These are phyloP conservation scores for Galeopterus variegatus DNA, from an alignment of 2,113 vertebrate genomes.

Conservation along the genomic window DNA sequence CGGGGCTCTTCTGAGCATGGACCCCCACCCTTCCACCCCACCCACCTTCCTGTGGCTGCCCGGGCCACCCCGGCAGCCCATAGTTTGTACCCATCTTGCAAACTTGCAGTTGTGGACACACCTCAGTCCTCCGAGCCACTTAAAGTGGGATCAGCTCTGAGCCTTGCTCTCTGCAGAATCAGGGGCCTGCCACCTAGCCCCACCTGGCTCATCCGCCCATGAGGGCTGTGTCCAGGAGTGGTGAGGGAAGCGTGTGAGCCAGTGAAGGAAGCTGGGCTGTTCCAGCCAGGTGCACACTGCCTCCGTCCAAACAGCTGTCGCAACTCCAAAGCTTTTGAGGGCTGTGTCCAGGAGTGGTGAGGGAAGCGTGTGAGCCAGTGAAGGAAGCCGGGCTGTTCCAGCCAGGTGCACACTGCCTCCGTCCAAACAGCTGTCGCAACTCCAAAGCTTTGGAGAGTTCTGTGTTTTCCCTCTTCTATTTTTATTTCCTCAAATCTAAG, in stretches of 20 bases:
- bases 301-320: conserved; percentile 42
- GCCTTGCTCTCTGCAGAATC: fast-evolving
- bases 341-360: fast-evolving
- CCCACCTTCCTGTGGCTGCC: no score
- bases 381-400: fast-evolving
- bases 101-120: no score
- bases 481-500: conserved; percentile 79
- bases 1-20: neutral
- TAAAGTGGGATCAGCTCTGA: fast-evolving
- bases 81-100: fast-evolving
- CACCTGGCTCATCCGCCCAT: fast-evolving
- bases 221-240: neutral
- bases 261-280: fast-evolving
- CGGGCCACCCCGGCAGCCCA: no score
- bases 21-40: no score
- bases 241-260: fast-evolving
- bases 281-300: neutral
- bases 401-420: neutral
- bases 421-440: conserved; percentile 54
- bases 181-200: neutral
- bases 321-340: conserved; percentile 40
- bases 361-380: fast-evolving
- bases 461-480: conserved; percentile 73
- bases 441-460: conserved; percentile 24
- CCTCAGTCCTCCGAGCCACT: neutral